These are phyloP conservation scores for Megalops cyprinoides DNA, from an alignment of 2,797 vertebrate species.

Conservation along the genomic window DNA sequence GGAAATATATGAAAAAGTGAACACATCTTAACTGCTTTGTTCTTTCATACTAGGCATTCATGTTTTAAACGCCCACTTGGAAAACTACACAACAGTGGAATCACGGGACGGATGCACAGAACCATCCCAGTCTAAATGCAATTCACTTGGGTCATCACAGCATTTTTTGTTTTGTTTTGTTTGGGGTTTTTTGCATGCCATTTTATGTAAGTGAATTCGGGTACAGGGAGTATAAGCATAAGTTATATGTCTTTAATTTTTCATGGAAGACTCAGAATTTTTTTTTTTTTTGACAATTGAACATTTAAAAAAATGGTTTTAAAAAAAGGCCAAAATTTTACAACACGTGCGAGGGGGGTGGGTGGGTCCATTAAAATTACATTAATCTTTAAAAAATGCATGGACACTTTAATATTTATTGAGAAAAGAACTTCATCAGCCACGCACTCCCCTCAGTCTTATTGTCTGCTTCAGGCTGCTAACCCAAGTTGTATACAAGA, in stretches of 20 bases:
- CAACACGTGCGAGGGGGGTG: not conserved
- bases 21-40: not conserved
- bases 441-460: constrained; percentile 37
- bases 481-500: not conserved
- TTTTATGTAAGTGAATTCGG: not conserved
- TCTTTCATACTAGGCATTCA: not conserved
- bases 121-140: not conserved
- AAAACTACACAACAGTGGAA: not conserved
- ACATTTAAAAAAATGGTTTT: not conserved
- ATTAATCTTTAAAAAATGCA: constrained; percentile 69
- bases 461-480: constrained; percentile 21
- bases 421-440: constrained; percentile 57
- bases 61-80: not conserved
- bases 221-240: not conserved
- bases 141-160: not conserved
- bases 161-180: not conserved
- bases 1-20: constrained; percentile 28
- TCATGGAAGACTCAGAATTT: not conserved
- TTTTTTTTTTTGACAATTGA: not conserved
- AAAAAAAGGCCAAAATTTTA: not conserved
- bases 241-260: not conserved
- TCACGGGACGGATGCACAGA: not conserved
- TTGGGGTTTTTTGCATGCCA: not conserved
- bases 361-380: constrained; percentile 65
- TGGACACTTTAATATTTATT: constrained; percentile 71